These are phyloP conservation scores for Tenthredo notha DNA, from an alignment of 2,888 invertebrate genomes.

Conservation along the genomic window DNA sequence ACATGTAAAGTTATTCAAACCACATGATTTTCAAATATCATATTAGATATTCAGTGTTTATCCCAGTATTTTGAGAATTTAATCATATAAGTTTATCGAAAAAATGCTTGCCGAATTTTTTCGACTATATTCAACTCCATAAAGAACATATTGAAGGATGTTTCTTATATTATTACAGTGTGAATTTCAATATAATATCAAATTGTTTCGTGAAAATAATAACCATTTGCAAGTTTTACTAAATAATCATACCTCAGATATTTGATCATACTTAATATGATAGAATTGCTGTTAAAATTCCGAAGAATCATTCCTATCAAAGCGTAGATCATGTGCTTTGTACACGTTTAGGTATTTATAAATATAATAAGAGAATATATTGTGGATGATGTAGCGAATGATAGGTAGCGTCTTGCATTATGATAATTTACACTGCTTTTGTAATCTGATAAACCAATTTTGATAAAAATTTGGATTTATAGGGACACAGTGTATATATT, in stretches of 20 bases:
- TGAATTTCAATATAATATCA: conserved; percentile 18
- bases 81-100: not conserved
- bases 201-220: not conserved
- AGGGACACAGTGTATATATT: conserved; percentile 46
- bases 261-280: not conserved
- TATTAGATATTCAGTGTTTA: not conserved
- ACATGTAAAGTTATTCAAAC: not conserved
- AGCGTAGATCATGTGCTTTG: not conserved
- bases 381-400: not conserved
- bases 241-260: conserved; percentile 8
- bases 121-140: not conserved
- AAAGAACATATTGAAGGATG: not conserved
- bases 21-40: conserved; percentile 6
- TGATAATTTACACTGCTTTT: conserved; percentile 35
- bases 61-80: not conserved
- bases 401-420: conserved; percentile 11
- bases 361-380: conserved; percentile 4
- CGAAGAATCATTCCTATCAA: conserved; percentile 19
- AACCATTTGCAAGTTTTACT: conserved; percentile 23
- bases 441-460: conserved; percentile 12
- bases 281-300: conserved; percentile 25
- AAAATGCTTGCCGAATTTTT: conserved; percentile 18
- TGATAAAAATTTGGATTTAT: not conserved
- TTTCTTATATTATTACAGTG: conserved; percentile 27
- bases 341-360: not conserved